Base-by-base conservation (phyloP, 2,797 vertebrate genomes). In the Crotalus adamanteus region DNA sequence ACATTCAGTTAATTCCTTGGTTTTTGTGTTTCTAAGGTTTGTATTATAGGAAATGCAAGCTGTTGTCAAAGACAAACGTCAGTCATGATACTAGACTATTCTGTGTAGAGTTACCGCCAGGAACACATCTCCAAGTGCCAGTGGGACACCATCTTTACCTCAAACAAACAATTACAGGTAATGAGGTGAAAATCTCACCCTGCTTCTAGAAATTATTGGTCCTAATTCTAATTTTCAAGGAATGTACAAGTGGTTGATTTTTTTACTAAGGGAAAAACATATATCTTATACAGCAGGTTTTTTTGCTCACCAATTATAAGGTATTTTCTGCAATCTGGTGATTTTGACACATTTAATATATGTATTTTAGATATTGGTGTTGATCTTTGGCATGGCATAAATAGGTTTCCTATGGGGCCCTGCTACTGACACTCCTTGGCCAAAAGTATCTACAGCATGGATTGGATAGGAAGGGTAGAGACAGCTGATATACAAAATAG, bases 111-210 rank as follows among this genome's bases (percentile, higher is more conserved):
- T 97, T 98, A 91, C 98, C 98, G 37, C 95, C 94, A 90, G 98
- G 98, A 95, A 98, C 98, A 42, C 96, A 98, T 93, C 97, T 99
- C 95, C 95, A 89, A 2, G 97, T 99, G 96, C 98, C 98, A 89
- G 95, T 98, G 47, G 99, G 99, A 93, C 98, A 98, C 92, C 99
- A 99, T 4, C 93, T 99, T 98, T 99, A 99, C 98, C 98, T 99
- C 98, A 99, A 98, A 96, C 97, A 98, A 60, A 93, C 95, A 26
- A 92, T 99, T 96, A 95, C 98, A 98, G 99, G 99, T 99, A 97
- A 97, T 92, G 87, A 91, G 95, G 2, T 3, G 20, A 65, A 86
- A 5, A 78, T 57, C 7, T 28, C 55, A 31, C 56, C 13, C 22
- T 16, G 11, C 25, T 86, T 42, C 4, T 61, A 85, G 37, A n/a